Evolutionary conservation across 1,140 invertebrate species (phyloP), one percentile per base, ranked within the genome.

Genomic region (Drosophila littoralis): DNA sequence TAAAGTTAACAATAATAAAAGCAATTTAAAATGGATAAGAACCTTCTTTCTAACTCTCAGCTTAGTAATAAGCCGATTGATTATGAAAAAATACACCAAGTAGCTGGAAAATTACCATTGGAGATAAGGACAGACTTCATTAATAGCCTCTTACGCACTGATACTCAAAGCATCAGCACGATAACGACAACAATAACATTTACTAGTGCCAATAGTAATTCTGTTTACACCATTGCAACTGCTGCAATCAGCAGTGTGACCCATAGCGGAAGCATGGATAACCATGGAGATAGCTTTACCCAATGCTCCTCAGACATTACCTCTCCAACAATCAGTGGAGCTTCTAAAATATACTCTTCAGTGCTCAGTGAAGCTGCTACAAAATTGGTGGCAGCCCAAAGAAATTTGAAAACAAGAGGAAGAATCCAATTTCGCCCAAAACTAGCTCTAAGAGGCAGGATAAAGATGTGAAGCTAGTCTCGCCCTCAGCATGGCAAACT

Each of bases 61-160:
- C 32, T 60, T 35, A 46, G 45, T 12, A 60, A 60, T 48, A 61
- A 61, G 59, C n/a, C n/a, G n/a, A n/a, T n/a, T n/a, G n/a, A n/a
- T n/a, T n/a, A n/a, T n/a, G n/a, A n/a, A n/a, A n/a, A n/a, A n/a
- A n/a, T n/a, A n/a, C n/a, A n/a, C n/a, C n/a, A n/a, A n/a, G n/a
- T n/a, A n/a, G n/a, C 43, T 15, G 58, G 33, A 7, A 61, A 61
- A 61, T 12, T 10, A 40, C 45, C 45, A 36, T 48, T 8, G 22
- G 59, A 28, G 9, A 61, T 50, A 6, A 38, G 10, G 45, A 10
- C 10, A 42, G 28, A 43, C 17, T 45, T 36, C 7, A 36, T 33
- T 33, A 50, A 35, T 42, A 22, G 22, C 22, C 22, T 22, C 2
- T 22, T 22, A 22, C 22, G 22, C 3, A 22, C 22, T 17, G 17